Conservation (phyloP, 2,888 invertebrate genomes). For the Agriopis aurantiaria region DNA sequence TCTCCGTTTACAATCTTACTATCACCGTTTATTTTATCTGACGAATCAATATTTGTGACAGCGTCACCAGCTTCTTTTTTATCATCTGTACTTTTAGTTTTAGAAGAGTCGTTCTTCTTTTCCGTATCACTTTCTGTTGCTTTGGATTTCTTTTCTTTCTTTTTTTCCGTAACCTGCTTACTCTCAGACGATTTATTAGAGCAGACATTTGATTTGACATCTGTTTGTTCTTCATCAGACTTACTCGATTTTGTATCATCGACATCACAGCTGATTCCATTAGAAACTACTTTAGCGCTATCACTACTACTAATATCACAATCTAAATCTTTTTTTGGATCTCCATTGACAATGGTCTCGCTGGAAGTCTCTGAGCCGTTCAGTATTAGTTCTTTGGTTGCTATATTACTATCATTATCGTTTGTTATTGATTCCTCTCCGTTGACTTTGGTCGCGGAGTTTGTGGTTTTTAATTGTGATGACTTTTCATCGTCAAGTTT, state of each 20-base stretch:
- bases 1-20: slow-evolving; percentile 73
- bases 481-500: slow-evolving; percentile 69
- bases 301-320: slow-evolving; percentile 86
- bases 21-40: slow-evolving; percentile 70
- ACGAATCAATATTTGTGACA: slow-evolving; percentile 56
- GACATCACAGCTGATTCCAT: slow-evolving; percentile 78
- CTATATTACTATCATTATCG: slow-evolving; percentile 66
- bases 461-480: slow-evolving; percentile 63
- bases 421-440: slow-evolving; percentile 69
- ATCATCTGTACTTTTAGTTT: slow-evolving; percentile 58
- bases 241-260: slow-evolving; percentile 76
- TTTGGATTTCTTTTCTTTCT: slow-evolving; percentile 73
- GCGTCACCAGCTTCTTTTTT: slow-evolving; percentile 59
- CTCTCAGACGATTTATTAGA: slow-evolving; percentile 60
- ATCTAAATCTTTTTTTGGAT: slow-evolving; percentile 77
- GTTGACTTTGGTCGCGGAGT: slow-evolving; percentile 65
- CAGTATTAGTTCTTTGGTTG: slow-evolving; percentile 81
- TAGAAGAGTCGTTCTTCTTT: slow-evolving; percentile 65
- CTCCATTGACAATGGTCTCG: slow-evolving; percentile 74
- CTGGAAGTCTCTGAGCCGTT: slow-evolving; percentile 73
- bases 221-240: slow-evolving; percentile 69
- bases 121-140: slow-evolving; percentile 66
- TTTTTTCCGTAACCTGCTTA: slow-evolving; percentile 68
- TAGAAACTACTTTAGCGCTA: slow-evolving; percentile 82
- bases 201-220: slow-evolving; percentile 54